These are phyloP conservation scores for Camponotus vicinus DNA, from an alignment of 1,140 invertebrate species.

Conservation along the genomic window DNA sequence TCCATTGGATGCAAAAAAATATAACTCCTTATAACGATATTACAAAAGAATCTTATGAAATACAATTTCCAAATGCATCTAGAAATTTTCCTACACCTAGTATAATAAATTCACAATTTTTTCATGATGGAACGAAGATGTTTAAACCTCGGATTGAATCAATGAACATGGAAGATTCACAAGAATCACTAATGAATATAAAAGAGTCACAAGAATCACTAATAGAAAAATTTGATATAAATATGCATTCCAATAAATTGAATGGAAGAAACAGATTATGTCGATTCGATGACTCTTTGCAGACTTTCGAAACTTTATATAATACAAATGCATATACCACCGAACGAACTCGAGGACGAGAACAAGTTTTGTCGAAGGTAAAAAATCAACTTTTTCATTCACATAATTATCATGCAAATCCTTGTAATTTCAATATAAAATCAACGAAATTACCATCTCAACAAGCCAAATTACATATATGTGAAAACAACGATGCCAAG, in stretches of 20 bases:
- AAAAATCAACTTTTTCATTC: not conserved
- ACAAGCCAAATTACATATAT: not conserved
- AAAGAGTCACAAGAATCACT: not conserved
- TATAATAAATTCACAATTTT: not conserved
- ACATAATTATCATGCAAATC: not conserved
- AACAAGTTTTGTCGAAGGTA: not conserved
- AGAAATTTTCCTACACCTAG: constrained; percentile 12
- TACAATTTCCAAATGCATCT: not conserved
- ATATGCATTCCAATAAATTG: not conserved
- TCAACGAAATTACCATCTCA: not conserved
- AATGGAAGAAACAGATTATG: not conserved
- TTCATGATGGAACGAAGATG: not conserved
- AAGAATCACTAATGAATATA: not conserved
- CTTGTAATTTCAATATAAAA: constrained; percentile 7
- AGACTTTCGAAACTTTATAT: not conserved
- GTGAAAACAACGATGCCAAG: not conserved
- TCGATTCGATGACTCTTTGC: not conserved
- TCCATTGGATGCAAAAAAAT: not conserved
- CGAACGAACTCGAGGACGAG: not conserved
- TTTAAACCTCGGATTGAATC: not conserved
- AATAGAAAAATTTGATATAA: not conserved
- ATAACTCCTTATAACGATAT: not conserved
- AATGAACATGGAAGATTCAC: not conserved
- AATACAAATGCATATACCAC: not conserved
- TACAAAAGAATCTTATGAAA: not conserved